These are phyloP conservation scores for Mamestra brassicae DNA, from an alignment of 2,888 invertebrate species.

Conservation along the genomic window DNA sequence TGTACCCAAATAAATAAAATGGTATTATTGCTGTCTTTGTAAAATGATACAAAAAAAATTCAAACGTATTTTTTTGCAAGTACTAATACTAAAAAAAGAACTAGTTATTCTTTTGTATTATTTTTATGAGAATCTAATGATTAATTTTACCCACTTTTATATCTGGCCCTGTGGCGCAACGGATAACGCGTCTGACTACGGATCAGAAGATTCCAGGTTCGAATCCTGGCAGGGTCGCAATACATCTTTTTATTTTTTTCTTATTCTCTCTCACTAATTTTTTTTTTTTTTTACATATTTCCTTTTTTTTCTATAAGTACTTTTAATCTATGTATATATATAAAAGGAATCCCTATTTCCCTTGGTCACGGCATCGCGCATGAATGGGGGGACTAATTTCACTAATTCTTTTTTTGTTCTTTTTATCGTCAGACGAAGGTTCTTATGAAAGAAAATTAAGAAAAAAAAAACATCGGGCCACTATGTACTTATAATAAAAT, in stretches of 20 bases:
- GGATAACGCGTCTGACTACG: constrained; percentile 94
- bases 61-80: background rate
- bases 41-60: background rate
- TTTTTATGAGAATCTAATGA: background rate
- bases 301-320: too few relatives aligned
- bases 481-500: too few relatives aligned
- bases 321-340: too few relatives aligned
- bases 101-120: background rate
- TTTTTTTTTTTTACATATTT: too few relatives aligned
- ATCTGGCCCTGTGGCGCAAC: constrained; percentile 92
- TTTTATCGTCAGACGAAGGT: too few relatives aligned
- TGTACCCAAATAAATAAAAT: constrained; percentile 2
- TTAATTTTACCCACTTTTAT: constrained; percentile 55
- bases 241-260: constrained; percentile 24
- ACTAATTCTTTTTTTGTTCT: too few relatives aligned
- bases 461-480: too few relatives aligned
- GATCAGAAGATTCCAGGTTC: constrained; percentile 94
- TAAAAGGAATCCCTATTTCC: too few relatives aligned
- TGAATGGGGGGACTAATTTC: too few relatives aligned
- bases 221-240: constrained; percentile 92
- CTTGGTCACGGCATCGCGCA: too few relatives aligned
- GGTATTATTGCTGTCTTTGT: background rate
- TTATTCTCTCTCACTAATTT: background rate
- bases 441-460: too few relatives aligned
- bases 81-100: background rate